Conservation (phyloP, 2,113 vertebrate species). For the Odocoileus hemionus region DNA sequence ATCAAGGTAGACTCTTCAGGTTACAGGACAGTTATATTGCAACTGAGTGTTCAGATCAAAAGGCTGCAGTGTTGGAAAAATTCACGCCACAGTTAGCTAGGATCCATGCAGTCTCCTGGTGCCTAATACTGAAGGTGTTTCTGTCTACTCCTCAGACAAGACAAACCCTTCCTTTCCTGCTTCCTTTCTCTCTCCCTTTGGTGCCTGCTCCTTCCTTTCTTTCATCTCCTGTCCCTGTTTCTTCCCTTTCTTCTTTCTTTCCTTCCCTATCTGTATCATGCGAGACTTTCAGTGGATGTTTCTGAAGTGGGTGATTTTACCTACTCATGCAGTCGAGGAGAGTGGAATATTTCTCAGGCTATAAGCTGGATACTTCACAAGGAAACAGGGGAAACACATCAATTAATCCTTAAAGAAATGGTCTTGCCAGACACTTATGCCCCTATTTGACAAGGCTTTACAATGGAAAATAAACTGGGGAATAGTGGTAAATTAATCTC, state of each 20-base stretch:
- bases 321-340: not conserved
- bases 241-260: not conserved
- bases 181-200: not conserved
- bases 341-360: not conserved
- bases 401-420: not conserved
- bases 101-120: not conserved
- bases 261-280: not conserved
- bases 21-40: not conserved
- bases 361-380: not conserved
- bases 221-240: not conserved
- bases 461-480: not conserved
- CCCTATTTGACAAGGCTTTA: not conserved
- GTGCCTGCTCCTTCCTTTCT: not conserved
- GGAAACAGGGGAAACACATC: not conserved
- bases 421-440: not conserved
- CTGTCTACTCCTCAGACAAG: not conserved
- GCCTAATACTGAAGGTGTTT: not conserved
- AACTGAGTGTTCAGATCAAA: not conserved
- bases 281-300: not conserved
- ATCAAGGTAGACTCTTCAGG: not conserved
- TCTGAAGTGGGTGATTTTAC: not conserved
- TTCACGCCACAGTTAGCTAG: not conserved
- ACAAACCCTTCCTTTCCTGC: not conserved
- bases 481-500: constrained; percentile 15
- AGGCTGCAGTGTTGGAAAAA: not conserved